These are phyloP conservation scores for Dolomedes plantarius DNA, from an alignment of 2,888 invertebrate species.

Conservation along the genomic window DNA sequence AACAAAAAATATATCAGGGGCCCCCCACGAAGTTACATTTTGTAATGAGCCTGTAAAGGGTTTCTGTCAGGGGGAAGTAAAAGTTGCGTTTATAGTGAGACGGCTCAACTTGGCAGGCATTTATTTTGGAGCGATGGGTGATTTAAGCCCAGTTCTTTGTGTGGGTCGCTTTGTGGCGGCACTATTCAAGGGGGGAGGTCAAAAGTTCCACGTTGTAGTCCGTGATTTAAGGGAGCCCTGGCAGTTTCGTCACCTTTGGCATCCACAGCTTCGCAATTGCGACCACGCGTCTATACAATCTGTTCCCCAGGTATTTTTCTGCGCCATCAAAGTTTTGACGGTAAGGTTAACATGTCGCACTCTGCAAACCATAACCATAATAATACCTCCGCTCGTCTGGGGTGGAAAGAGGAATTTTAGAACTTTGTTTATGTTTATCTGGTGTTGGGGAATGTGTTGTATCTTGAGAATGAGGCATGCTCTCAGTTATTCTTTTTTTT, in stretches of 20 bases:
- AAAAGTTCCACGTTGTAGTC: conserved; percentile 14
- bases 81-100: conserved; percentile 21
- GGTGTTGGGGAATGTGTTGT: no score
- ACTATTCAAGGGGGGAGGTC: conserved; percentile 3
- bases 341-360: conserved; percentile 9
- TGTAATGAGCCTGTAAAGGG: conserved; percentile 62
- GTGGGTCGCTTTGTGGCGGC: conserved; percentile 44
- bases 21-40: conserved; percentile 61
- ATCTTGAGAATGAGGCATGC: no score
- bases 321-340: conserved; percentile 48
- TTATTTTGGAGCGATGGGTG: conserved; percentile 60
- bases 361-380: background rate
- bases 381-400: no score
- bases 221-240: conserved; percentile 44
- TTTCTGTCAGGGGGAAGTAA: background rate
- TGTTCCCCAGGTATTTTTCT: conserved; percentile 40
- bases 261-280: conserved; percentile 23
- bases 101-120: conserved; percentile 40
- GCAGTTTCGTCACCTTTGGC: conserved; percentile 64
- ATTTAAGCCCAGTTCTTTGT: conserved; percentile 55
- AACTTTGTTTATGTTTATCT: no score
- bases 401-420: no score
- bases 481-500: no score
- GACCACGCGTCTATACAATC: conserved; percentile 36
- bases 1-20: background rate